These are phyloP conservation scores for Falco novaeseelandiae DNA, from an alignment of 2,797 vertebrate genomes.

Conservation along the genomic window DNA sequence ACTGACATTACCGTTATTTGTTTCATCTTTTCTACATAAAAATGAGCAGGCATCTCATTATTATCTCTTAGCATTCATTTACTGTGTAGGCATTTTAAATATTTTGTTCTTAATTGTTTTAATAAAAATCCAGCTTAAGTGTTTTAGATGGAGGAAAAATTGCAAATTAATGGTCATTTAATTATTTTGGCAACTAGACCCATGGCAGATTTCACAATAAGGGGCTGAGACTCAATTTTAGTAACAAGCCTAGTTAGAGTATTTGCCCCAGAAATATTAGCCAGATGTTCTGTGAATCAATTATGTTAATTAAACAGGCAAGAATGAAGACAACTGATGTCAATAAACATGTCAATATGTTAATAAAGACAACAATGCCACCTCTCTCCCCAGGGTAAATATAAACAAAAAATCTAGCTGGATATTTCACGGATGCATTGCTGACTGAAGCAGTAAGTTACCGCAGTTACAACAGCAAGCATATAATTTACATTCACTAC, in stretches of 20 bases:
- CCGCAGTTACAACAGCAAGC: neutral
- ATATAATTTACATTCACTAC: neutral
- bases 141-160: neutral
- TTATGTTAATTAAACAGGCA: conserved; percentile 28
- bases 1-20: neutral
- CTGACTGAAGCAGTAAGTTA: neutral
- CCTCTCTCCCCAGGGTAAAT: neutral
- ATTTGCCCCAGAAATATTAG: conserved; percentile 23
- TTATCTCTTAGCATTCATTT: neutral
- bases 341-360: neutral
- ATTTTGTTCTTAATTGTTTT: neutral
- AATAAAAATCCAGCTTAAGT: neutral
- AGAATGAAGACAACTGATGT: neutral
- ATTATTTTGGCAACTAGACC: neutral
- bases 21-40: neutral
- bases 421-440: neutral
- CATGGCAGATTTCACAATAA: neutral
- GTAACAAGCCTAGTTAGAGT: neutral
- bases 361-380: neutral
- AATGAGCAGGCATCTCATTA: neutral
- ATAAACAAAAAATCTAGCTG: neutral
- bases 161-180: neutral
- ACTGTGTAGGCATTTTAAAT: neutral
- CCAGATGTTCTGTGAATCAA: conserved; percentile 6
- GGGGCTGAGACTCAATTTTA: neutral